Base-by-base conservation (phyloP, 2,888 invertebrate genomes). In the Tinea trinotella region DNA sequence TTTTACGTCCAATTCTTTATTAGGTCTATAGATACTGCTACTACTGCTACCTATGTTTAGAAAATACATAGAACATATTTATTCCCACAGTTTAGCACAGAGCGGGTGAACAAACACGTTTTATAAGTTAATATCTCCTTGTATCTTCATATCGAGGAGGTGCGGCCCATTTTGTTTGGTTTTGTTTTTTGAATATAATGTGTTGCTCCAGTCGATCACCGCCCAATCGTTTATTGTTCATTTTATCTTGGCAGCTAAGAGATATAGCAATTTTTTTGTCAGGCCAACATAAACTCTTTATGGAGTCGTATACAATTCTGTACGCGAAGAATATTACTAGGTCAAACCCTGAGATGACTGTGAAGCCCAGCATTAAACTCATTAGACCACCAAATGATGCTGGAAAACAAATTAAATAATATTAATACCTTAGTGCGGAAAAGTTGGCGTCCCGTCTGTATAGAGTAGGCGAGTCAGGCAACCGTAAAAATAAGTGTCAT, bases 381-480 rank as follows among this genome's bases (percentile, higher is more conserved):
- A 92, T 71, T 0, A 92, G 79, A 12, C 92, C 92, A 0, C 92
- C 92, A 61, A 91, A 91, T 1, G 91, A 89, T 60, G 91, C 92
- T 92, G 77, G 61, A 87, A 87, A 63, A 44, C 55, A 58, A 57
- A 58, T 12, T 12, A 35, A 35, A 7, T 35, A 9, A 22, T 22
- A 5, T 22, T 22, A 22, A 22, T 22, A 22, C 22, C 7, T n/a
- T n/a, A n/a, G n/a, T n/a, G n/a, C n/a, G n/a, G n/a, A n/a, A n/a
- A n/a, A n/a, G n/a, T n/a, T n/a, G n/a, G n/a, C n/a, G n/a, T n/a
- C n/a, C n/a, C n/a, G n/a, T n/a, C n/a, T n/a, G n/a, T n/a, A n/a
- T n/a, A n/a, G n/a, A n/a, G n/a, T n/a, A n/a, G n/a, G n/a, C n/a
- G n/a, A n/a, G n/a, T n/a, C n/a, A n/a, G n/a, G n/a, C n/a, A n/a